Evolutionary conservation across 2,888 invertebrate species (phyloP).

Genomic region (Tuberolachnus salignus): DNA sequence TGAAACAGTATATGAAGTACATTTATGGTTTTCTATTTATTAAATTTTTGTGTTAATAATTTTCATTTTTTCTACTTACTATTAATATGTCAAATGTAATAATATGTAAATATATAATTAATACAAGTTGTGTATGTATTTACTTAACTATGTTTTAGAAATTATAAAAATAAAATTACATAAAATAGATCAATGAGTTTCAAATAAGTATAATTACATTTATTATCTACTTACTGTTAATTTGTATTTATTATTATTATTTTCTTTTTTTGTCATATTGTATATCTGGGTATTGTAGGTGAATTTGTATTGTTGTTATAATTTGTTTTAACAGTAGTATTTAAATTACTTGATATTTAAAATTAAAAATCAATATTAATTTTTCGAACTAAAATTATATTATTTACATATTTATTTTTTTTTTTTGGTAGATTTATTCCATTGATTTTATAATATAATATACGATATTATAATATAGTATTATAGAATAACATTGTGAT

Average conservation of each 20-base stretch:
- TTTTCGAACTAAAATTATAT: conserved; percentile 13
- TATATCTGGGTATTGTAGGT: conserved; percentile 29
- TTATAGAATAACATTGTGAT: conserved; percentile 19
- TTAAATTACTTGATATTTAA: conserved; percentile 37
- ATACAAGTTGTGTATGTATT: conserved; percentile 19
- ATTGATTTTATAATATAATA: conserved; percentile 16
- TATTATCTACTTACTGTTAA: conserved; percentile 29
- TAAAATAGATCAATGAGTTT: conserved; percentile 37
- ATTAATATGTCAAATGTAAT: conserved; percentile 8
- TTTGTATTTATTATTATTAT: background rate
- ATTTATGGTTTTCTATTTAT: conserved; percentile 32
- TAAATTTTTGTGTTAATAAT: conserved; percentile 16
- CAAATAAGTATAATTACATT: conserved; percentile 14
- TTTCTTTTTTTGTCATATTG: conserved; percentile 1
- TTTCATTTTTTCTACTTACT: conserved; percentile 5
- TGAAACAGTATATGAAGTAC: conserved; percentile 17
- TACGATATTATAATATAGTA: conserved; percentile 17
- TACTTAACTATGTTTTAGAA: conserved; percentile 21
- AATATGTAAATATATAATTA: conserved; percentile 30
- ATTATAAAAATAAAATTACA: background rate
- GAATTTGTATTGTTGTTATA: conserved; percentile 29
- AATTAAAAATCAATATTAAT: conserved; percentile 6
- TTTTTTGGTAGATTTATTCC: conserved; percentile 8
- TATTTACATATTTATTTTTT: conserved; percentile 10
- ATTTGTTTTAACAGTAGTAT: conserved; percentile 39